Percentiles rank a stretch among this genome's conserved stretches.
phyloP scores from a whole-genome alignment of 1,140 invertebrate genomes.

The Galleria mellonella region DNA sequence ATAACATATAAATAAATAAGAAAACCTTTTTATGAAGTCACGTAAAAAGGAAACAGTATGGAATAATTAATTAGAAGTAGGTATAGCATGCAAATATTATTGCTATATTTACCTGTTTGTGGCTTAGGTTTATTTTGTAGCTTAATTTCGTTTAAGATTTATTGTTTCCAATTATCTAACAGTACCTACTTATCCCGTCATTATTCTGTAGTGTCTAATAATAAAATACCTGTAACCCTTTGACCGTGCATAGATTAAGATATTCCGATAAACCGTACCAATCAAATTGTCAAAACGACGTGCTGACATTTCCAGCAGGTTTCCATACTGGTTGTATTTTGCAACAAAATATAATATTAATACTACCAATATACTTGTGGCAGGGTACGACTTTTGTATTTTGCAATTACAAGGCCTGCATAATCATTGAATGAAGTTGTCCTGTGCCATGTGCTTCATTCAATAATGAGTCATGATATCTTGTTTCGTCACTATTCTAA shows the following conservation, averaged over 20 bases:
- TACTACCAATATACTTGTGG: conserved; percentile 1
- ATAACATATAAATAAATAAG: too few relatives aligned
- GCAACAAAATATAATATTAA: conserved; percentile 17
- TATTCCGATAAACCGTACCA: conserved; percentile 28
- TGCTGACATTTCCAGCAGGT: conserved; percentile 27
- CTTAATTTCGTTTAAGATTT: too few relatives aligned
- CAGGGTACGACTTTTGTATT: conserved; percentile 18
- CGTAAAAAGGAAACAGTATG: too few relatives aligned
- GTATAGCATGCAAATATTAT: too few relatives aligned
- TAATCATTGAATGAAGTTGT: conserved; percentile 14
- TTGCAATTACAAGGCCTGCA: conserved; percentile 4
- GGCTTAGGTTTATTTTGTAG: too few relatives aligned
- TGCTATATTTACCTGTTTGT: too few relatives aligned
- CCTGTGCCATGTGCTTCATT: conserved; percentile 21
- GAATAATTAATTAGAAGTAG: too few relatives aligned
- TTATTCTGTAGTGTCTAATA: conserved; percentile 13
- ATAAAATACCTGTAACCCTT: conserved; percentile 12
- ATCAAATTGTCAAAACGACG: conserved; percentile 21
- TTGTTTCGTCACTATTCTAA: conserved; percentile 45
- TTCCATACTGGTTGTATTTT: conserved; percentile 25
- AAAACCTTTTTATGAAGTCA: too few relatives aligned
- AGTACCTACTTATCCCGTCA: conserved; percentile 8
- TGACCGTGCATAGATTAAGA: conserved; percentile 23
- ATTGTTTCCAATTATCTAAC: too few relatives aligned
- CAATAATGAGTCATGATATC: conserved; percentile 40